Conservation (phyloP, 2,888 invertebrate genomes). For the Linyphia triangularis region DNA sequence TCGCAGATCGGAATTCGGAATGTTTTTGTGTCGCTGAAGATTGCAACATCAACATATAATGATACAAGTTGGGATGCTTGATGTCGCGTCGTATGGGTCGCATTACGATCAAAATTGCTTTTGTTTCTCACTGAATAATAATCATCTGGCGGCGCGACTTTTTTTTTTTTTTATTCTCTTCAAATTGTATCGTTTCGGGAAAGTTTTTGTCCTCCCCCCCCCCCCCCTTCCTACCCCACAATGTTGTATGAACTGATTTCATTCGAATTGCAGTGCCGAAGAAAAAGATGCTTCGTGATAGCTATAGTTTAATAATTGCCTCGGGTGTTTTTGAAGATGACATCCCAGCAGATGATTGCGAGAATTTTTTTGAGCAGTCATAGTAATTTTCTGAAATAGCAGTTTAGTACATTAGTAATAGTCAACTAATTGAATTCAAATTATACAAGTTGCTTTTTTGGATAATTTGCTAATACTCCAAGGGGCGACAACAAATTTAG, state of each 20-base stretch:
- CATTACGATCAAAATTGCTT: constrained; percentile 71
- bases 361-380: too few relatives aligned
- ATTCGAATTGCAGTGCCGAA: constrained; percentile 24
- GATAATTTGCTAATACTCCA: too few relatives aligned
- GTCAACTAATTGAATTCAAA: too few relatives aligned
- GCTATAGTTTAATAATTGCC: constrained; percentile 4
- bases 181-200: neutral
- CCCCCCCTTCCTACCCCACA: too few relatives aligned
- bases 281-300: neutral
- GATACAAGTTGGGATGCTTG: constrained; percentile 53
- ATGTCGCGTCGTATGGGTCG: constrained; percentile 55
- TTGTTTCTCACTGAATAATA: constrained; percentile 55
- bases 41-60: constrained; percentile 70
- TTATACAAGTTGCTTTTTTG: too few relatives aligned
- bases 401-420: too few relatives aligned
- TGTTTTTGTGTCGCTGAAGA: constrained; percentile 58
- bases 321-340: neutral
- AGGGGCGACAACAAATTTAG: too few relatives aligned
- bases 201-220: constrained; percentile 22
- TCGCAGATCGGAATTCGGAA: constrained; percentile 69
- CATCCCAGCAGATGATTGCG: neutral
- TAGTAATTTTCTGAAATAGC: too few relatives aligned
- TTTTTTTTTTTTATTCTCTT: neutral
- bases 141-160: constrained; percentile 20
- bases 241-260: constrained; percentile 45